Conservation (phyloP, 2,888 invertebrate genomes). For the Caradrina kadenii region DNA sequence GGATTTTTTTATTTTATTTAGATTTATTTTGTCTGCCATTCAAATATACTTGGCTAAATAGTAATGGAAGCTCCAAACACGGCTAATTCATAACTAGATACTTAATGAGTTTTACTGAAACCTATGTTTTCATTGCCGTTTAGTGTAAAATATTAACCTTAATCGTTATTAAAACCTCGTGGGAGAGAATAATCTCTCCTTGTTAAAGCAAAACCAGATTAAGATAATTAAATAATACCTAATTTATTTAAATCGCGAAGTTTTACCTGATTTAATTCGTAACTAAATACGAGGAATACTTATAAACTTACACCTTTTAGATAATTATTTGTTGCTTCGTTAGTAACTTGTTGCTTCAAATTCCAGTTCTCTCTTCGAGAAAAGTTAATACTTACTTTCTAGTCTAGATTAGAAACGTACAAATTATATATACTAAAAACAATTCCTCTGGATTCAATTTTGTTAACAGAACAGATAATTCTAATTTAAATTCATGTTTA, state of each 20-base stretch:
- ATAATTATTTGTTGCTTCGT: too few species aligned
- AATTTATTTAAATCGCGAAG: too few species aligned
- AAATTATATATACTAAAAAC: not conserved
- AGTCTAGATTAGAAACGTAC: constrained; percentile 2
- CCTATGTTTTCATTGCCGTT: not conserved
- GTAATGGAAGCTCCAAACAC: too few species aligned
- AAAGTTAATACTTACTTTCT: not conserved
- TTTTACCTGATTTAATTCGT: not conserved
- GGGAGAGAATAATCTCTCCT: not conserved
- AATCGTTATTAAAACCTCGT: not conserved
- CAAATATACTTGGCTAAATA: too few species aligned
- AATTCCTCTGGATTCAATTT: not conserved
- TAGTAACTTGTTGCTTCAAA: not conserved
- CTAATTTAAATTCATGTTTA: constrained; percentile 1
- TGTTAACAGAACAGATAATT: not conserved
- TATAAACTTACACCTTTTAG: too few species aligned
- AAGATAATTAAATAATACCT: too few species aligned
- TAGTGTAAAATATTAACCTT: not conserved
- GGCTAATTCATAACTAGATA: too few species aligned
- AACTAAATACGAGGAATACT: not conserved
- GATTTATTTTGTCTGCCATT: too few species aligned
- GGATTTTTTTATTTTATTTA: too few species aligned
- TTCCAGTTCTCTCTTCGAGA: not conserved
- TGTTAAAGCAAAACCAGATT: not conserved
- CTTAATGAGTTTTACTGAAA: not conserved